A percentile compares a stretch with the other conserved stretches of the same genome.
phyloP scores from a whole-genome alignment of 2,888 invertebrate genomes.

The Meteorus cinctellus region DNA sequence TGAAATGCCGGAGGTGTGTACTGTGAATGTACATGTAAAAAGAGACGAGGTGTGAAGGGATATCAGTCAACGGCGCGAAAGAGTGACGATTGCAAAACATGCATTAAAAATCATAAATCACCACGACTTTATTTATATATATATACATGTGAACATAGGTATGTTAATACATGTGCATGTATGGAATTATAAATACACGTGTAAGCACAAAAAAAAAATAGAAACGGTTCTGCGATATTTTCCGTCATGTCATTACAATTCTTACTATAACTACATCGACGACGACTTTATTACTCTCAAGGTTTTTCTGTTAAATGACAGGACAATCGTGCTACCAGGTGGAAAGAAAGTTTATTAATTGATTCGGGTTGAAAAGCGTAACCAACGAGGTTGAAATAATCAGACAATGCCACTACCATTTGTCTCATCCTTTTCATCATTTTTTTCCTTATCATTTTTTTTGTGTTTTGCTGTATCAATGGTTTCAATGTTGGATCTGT shows the following conservation, averaged over 20 bases:
- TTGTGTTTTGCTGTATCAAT: background rate
- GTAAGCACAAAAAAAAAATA: no score
- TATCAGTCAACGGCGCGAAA: slow-evolving; percentile 16
- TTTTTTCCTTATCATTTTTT: background rate
- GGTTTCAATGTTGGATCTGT: background rate
- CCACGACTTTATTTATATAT: background rate
- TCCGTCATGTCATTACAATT: slow-evolving; percentile 11
- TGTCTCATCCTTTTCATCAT: background rate
- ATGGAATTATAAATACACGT: slow-evolving; percentile 28
- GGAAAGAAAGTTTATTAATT: slow-evolving; percentile 35
- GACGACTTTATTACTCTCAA: slow-evolving; percentile 23
- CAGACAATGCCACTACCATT: background rate
- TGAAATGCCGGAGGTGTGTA: slow-evolving; percentile 15
- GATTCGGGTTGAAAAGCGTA: slow-evolving; percentile 17
- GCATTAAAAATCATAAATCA: slow-evolving; percentile 35
- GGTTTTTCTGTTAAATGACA: background rate
- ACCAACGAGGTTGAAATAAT: slow-evolving; percentile 8
- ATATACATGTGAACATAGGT: background rate
- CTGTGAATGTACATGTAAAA: slow-evolving; percentile 1
- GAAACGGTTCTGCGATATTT: background rate
- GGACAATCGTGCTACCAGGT: slow-evolving; percentile 9
- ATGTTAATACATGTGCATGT: background rate
- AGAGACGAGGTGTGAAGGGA: background rate
- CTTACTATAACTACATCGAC: background rate
- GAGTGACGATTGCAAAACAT: slow-evolving; percentile 41